Conservation (phyloP, 2,888 invertebrate genomes). For the Caenorhabditis afra region DNA sequence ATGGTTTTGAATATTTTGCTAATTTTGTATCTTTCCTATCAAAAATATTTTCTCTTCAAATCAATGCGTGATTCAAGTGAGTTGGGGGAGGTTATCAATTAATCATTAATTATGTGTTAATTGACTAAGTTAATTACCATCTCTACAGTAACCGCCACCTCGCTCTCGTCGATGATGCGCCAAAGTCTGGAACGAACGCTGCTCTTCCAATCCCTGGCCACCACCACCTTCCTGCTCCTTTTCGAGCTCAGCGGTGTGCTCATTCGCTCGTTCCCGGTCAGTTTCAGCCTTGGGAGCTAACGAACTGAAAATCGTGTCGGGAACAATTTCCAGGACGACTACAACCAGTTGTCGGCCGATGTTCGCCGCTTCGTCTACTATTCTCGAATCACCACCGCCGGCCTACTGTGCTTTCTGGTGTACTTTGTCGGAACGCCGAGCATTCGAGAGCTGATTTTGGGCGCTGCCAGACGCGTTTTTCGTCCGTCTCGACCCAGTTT, state of each 20-base stretch:
- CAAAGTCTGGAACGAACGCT: slow-evolving; percentile 23
- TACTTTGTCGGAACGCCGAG: slow-evolving; percentile 32
- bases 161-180: neutral
- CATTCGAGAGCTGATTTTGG: slow-evolving; percentile 6
- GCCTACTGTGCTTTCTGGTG: slow-evolving; percentile 20
- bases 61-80: neutral
- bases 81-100: neutral
- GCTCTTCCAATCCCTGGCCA: slow-evolving; percentile 14
- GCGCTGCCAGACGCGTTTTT: neutral
- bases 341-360: neutral
- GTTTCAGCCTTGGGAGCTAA: neutral
- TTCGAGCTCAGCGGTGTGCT: slow-evolving; percentile 14
- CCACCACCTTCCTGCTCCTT: slow-evolving; percentile 13
- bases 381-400: slow-evolving; percentile 12
- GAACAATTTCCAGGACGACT: slow-evolving; percentile 10
- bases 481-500: neutral
- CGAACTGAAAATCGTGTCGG: no score
- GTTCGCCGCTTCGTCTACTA: slow-evolving; percentile 16
- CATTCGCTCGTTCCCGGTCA: slow-evolving; percentile 7
- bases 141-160: neutral
- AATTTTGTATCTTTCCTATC: slow-evolving; percentile 17
- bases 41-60: neutral
- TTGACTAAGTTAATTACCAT: neutral
- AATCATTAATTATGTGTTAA: neutral
- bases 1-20: slow-evolving; percentile 29